Base-by-base conservation (phyloP, 2,797 vertebrate species). In the Lepilemur septentrionalis region DNA sequence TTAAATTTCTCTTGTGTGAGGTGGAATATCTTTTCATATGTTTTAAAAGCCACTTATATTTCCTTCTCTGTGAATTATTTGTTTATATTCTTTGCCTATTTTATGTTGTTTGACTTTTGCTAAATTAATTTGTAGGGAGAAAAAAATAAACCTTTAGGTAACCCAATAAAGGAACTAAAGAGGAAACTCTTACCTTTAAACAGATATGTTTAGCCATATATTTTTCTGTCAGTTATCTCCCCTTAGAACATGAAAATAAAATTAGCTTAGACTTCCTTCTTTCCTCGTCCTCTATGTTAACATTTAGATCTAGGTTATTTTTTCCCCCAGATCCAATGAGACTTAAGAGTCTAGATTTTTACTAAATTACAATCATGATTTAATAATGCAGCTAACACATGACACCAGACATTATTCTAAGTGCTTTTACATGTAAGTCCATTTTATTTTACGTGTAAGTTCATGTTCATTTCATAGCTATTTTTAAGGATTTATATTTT, bases 31-130 rank as follows among this genome's bases (percentile, higher is more conserved):
- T 46, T 73, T 30, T 73, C 41, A 73, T 73, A 30, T 46, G 28
- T 73, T 46, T 73, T 10, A 46, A 82, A 89, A 81, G 38, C 76
- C 55, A 75, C 38, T 57, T 94, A 28, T 28, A 38, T 48, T 65
- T 95, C 25, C 59, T 81, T 79, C 87, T 65, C 82, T 91, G n/a
- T 84, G 41, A 94, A 69, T 43, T 94, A 5, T 43, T 57, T 89
- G 25, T 61, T 91, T 65, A 32, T 87, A 67, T 73, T 22, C n/a
- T 86, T 92, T 81, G 35, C 35, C 23, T 78, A 70, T 84, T 89
- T 93, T 87, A 65, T 91, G 55, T 67, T 95, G 52, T 93, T 94
- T 79, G 89, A 92, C 61, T 88, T 82, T 67, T 55, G 52, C 72
- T 78, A 83, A 84, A 59, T 92, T 95, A 92, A 70, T 84, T 61